Evolutionary conservation across 2,113 vertebrate species (phyloP), one percentile per base, ranked within the genome.

Genomic region (Phylloscopus trochilus): DNA sequence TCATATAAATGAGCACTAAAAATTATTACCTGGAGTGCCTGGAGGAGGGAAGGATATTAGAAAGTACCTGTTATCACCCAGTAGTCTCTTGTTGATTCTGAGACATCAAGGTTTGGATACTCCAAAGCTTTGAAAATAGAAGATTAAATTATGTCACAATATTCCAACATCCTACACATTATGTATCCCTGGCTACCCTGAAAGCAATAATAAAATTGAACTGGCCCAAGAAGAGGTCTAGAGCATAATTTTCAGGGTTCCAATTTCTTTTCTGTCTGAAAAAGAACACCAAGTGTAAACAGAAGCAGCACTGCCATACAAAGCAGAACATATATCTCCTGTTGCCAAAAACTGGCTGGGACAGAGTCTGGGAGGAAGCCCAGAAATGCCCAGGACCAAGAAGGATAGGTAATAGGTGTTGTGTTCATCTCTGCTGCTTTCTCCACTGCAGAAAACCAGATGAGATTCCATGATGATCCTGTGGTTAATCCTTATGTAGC

Each of bases 11-110:
- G 0, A 75, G 26, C 37, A 80, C 27, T 60, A 83, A 72, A 73
- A 85, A 62, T 53, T 53, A 60, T 74, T 31, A 35, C 28, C 77
- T 86, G 46, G 37, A 70, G 17, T 28, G 27, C 39, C 15, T 0
- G 0, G 63, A 77, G 31, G 46, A 88, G 41, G 21, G 28, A 67
- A 87, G 37, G 35, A 85, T 15, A 78, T 77, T 66, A 27, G 93
- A 62, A 41, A 39, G 94, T 98, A 99, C 99, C 99, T 99, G 99
- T 99, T 95, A 99, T 99, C 53, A 99, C 99, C 99, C 99, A 99
- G 94, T 99, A 99, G 96, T 99, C 98, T 97, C 98, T 99, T 53
- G 99, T 99, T 76, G 98, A 98, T 82, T 98, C 94, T 7, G 99
- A 99, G 62, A 98, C 99, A 96, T 99, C 99, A 62, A 99, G 99